Evolutionary conservation across 2,888 invertebrate species (phyloP).

Genomic region (Anthophora plumipes): DNA sequence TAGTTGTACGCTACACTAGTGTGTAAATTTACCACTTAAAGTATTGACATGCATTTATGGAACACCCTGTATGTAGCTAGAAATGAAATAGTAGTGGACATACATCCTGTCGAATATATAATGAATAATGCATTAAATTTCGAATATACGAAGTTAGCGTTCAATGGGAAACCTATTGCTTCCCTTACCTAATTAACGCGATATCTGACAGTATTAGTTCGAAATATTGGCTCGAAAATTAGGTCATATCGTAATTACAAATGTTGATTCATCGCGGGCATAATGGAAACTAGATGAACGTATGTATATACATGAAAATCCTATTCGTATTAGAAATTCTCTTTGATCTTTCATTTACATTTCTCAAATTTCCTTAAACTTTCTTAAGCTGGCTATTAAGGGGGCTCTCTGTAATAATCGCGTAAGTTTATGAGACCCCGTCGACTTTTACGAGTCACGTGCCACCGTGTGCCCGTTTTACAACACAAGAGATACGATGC

Average conservation of each 20-base stretch:
- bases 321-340: background rate
- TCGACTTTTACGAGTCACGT: slow-evolving; percentile 33
- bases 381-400: background rate
- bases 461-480: slow-evolving; percentile 7
- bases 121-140: background rate
- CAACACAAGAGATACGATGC: background rate
- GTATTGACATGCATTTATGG: too few species aligned
- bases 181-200: background rate
- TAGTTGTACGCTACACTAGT: too few species aligned
- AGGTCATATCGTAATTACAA: background rate
- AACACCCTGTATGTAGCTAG: too few species aligned
- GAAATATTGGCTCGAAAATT: background rate
- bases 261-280: background rate
- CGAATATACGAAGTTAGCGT: background rate
- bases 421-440: slow-evolving; percentile 36
- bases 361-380: background rate
- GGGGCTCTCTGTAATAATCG: slow-evolving; percentile 12
- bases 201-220: background rate
- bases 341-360: background rate
- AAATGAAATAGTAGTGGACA: too few species aligned
- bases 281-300: background rate
- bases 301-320: too few species aligned
- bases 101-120: background rate
- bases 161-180: background rate
- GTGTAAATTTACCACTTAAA: too few species aligned